phyloP scores from a whole-genome alignment of 2,797 vertebrate species.

The Cryptoprocta ferox region DNA sequence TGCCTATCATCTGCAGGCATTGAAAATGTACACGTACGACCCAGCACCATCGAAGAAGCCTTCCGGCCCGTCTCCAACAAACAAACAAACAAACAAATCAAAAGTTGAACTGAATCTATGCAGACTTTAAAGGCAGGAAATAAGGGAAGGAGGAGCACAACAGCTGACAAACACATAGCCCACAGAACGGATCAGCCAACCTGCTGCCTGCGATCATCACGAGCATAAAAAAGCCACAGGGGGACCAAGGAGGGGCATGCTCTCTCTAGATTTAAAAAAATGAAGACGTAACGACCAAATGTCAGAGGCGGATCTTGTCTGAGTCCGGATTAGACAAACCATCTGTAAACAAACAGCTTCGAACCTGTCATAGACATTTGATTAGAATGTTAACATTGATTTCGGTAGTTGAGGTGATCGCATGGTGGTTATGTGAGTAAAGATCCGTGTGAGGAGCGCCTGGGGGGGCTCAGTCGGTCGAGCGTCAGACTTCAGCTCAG shows the following conservation, averaged over 20 bases:
- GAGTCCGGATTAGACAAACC: background rate
- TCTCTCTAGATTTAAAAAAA: background rate
- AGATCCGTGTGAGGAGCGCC: background rate
- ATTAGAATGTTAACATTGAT: background rate
- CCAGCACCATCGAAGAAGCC: background rate
- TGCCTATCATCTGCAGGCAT: background rate
- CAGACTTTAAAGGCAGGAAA: background rate
- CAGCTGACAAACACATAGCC: background rate
- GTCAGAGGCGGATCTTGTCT: background rate
- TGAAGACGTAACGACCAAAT: background rate
- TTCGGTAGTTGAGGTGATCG: background rate
- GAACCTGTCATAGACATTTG: background rate
- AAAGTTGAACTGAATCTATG: background rate
- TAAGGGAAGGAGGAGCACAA: background rate
- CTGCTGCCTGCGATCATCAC: background rate
- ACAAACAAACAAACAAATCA: background rate
- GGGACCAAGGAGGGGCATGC: rapidly evolving
- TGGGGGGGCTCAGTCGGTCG: no score
- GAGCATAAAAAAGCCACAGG: background rate
- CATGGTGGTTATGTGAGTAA: background rate
- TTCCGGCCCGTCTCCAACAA: background rate
- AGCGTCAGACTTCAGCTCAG: no score
- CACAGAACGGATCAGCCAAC: rapidly evolving
- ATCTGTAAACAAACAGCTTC: background rate
- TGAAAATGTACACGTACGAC: background rate